Evolutionary conservation across 2,888 invertebrate species (phyloP), one percentile per base, ranked within the genome.

Genomic region (Amphipoea lucens): DNA sequence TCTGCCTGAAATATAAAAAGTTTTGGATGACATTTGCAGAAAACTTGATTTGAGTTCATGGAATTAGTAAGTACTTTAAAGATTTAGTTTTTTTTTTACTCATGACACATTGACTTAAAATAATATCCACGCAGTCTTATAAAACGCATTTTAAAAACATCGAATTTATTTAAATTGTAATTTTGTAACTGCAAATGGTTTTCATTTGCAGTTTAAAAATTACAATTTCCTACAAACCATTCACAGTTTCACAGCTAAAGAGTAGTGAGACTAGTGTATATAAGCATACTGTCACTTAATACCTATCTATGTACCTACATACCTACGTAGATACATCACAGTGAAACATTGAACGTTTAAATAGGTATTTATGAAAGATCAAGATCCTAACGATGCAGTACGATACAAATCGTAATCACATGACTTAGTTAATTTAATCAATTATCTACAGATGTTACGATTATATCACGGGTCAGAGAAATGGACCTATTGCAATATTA

Each of bases 1-100:
- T 98, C 98, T 20, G 99, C 99, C 98, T 98, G 95, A 17, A 97
- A 81, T 40, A 74, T 3, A 29, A 57, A 14, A 75, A 20, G 1
- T 7, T 40, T 6, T 14, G 0, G 7, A 4, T 74, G n/a, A 42
- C 6, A 48, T 11, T 69, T 23, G 29, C 4, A 69, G 20, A 29
- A n/a, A 67, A 67, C 20, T 20, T 51, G 11, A 20, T 48, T 29
- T 2, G 20, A 29, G 20, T 51, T 20, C 23, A 36, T 36, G 36
- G 51, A 29, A 69, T 51, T 69, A 20, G 6, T 51, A 36, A 20
- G 3, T 12, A 45, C 12, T 66, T 0, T 20, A 48, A 3, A 57
- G 57, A 23, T 23, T 23, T 36, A 29, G 2, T 36, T 36, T 36
- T 36, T 36, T 36, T 36, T 36, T 36, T 36, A 36, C 3, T 17